Conservation (phyloP, 2,888 invertebrate species). For the Hirtodrosophila confusa region DNA sequence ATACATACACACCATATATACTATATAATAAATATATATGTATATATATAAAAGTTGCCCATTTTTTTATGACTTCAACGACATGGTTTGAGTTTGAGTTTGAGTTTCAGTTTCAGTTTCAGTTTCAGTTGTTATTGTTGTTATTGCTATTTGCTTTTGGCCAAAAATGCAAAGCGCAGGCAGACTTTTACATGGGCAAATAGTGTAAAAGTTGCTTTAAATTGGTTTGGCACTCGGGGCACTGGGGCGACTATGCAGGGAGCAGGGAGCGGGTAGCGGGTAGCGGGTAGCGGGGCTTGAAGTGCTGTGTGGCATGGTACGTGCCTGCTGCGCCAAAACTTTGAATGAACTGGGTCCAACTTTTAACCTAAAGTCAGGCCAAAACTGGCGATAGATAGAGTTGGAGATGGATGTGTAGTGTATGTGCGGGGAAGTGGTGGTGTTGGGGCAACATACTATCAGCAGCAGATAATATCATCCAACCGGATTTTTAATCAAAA, state of each 20-base stretch:
- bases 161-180: conserved; percentile 41
- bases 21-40: too few species aligned
- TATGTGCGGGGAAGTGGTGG: neutral
- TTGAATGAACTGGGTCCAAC: conserved; percentile 59
- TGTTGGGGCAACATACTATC: conserved; percentile 27
- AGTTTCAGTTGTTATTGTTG: conserved; percentile 16
- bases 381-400: conserved; percentile 1
- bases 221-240: conserved; percentile 20
- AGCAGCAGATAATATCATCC: conserved; percentile 53
- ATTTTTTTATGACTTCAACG: conserved; percentile 47
- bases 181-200: conserved; percentile 62
- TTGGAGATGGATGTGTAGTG: neutral
- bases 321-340: conserved; percentile 58
- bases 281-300: too few species aligned
- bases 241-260: neutral
- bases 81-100: conserved; percentile 21
- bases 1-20: conserved; percentile 1
- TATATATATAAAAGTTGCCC: conserved; percentile 40
- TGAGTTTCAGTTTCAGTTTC: conserved; percentile 10
- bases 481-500: conserved; percentile 55
- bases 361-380: conserved; percentile 41
- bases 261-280: neutral
- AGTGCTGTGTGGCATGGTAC: conserved; percentile 36
- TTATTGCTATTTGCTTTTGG: conserved; percentile 39
- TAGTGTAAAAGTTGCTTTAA: conserved; percentile 56